Base-by-base conservation (phyloP, 2,113 vertebrate genomes). In the Bettongia penicillata region DNA sequence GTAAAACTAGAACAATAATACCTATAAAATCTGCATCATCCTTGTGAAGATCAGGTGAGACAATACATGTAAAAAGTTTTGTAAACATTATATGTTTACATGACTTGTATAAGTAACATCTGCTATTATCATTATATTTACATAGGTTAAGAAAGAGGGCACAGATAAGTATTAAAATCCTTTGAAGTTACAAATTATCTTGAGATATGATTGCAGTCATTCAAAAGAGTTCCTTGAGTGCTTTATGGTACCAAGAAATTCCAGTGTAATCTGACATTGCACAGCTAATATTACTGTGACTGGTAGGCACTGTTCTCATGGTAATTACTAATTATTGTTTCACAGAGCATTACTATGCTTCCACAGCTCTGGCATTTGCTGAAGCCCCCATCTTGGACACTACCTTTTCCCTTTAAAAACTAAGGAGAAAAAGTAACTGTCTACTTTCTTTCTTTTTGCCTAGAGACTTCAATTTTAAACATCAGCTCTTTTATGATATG, bases 1-100 rank as follows among this genome's bases (percentile, higher is more conserved):
- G 51, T 92, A 95, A 51, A 94, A 94, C 61, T 8, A 26, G 22
- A 93, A 93, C 90, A 91, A 95, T 96, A 91, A 91, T 89, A 93
- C 22, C 22, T 51, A 53, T 14, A 2, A 19, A 90, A 3, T 37
- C 51, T 52, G 51, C 53, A 55, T 95, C 31, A 89, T 77, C 14
- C 19, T 19, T n/a, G 37, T n/a, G 61, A 77, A 37, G 37, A 77
- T n/a, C 37, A n/a, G 19, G 37, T 77, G 14, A 77, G 61, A 77
- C 16, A n/a, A 19, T n/a, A 19, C 61, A n/a, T n/a, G 37, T 77
- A 90, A 92, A 90, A 91, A 93, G 43, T 77, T 28, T 93, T 92
- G 25, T 48, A 31, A 91, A 53, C 53, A 91, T 9, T 93, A 57
- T 48, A 48, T 48, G 48, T 48, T 48, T 48, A 48, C 48, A 89